These are phyloP conservation scores for Odontamblyopus lacepedii DNA, from an alignment of 2,797 vertebrate genomes.

Conservation along the genomic window DNA sequence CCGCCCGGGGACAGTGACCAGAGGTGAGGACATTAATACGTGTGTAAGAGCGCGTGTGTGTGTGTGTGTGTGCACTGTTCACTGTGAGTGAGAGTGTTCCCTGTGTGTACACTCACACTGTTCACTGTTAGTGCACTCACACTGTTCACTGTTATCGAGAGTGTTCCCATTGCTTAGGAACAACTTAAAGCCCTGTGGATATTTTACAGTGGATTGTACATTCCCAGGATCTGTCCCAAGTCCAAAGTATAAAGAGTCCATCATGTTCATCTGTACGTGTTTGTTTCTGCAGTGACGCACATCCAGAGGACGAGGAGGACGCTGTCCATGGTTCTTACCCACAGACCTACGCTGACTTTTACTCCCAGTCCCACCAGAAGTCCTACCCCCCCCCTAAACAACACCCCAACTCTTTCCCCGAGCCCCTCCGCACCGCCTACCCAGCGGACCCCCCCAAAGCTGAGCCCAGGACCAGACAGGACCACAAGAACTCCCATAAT, in stretches of 20 bases:
- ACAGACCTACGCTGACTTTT: conserved; percentile 86
- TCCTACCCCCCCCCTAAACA: conserved; percentile 55
- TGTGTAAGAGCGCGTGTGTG: too few relatives aligned
- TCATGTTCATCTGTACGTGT: too few relatives aligned
- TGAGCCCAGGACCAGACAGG: conserved; percentile 72
- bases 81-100: too few relatives aligned
- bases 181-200: too few relatives aligned
- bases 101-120: too few relatives aligned
- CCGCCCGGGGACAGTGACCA: conserved; percentile 49
- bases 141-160: too few relatives aligned
- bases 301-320: conserved; percentile 43
- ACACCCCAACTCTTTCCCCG: conserved; percentile 60
- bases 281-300: conserved; percentile 41
- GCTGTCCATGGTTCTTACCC: conserved; percentile 81
- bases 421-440: conserved; percentile 59
- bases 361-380: conserved; percentile 71
- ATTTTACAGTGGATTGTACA: too few relatives aligned
- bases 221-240: too few relatives aligned
- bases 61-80: too few relatives aligned
- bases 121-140: too few relatives aligned
- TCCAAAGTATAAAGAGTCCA: too few relatives aligned
- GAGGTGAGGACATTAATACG: neutral
- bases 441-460: conserved; percentile 49
- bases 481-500: conserved; percentile 78
- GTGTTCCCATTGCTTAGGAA: too few relatives aligned